Conservation (phyloP, 2,797 vertebrate genomes). For the Kryptopterus vitreolus region DNA sequence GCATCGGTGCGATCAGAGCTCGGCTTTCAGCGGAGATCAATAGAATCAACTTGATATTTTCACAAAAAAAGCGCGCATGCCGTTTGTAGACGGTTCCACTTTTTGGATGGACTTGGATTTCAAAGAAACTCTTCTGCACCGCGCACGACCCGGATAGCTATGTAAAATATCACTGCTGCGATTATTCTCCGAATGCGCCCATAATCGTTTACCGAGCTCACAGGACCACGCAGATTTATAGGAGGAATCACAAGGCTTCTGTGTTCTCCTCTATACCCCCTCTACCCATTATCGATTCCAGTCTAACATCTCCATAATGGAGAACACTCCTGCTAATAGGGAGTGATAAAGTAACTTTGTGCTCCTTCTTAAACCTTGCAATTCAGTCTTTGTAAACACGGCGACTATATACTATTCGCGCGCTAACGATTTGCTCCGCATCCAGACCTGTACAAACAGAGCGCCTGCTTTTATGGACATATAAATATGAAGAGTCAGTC, state of each 20-base stretch:
- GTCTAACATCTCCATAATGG: conserved; percentile 70
- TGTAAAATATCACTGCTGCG: conserved; percentile 55
- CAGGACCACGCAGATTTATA: conserved; percentile 65
- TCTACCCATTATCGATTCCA: conserved; percentile 69
- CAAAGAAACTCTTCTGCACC: conserved; percentile 7
- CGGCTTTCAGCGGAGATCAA: conserved; percentile 44
- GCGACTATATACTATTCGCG: conserved; percentile 38
- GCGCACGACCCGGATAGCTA: neutral
- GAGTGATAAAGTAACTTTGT: conserved; percentile 70
- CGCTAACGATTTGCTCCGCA: conserved; percentile 44
- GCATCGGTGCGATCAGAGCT: conserved; percentile 2
- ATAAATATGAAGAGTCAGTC: conserved; percentile 57
- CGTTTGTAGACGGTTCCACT: conserved; percentile 37
- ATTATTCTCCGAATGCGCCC: conserved; percentile 39
- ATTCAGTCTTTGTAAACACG: conserved; percentile 42
- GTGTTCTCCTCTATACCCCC: conserved; percentile 58
- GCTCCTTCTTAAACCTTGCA: conserved; percentile 62
- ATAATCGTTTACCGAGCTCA: conserved; percentile 54
- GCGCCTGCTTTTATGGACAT: conserved; percentile 47
- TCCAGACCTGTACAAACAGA: conserved; percentile 42
- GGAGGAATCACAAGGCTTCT: conserved; percentile 61
- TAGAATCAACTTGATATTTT: conserved; percentile 39
- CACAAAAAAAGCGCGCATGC: conserved; percentile 38
- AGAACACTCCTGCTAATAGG: conserved; percentile 72
- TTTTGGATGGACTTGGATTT: conserved; percentile 39